A percentile compares a stretch with the other conserved stretches of the same genome.
Conservation (phyloP, 2,888 invertebrate species). For the Drosophila ezoana region DNA sequence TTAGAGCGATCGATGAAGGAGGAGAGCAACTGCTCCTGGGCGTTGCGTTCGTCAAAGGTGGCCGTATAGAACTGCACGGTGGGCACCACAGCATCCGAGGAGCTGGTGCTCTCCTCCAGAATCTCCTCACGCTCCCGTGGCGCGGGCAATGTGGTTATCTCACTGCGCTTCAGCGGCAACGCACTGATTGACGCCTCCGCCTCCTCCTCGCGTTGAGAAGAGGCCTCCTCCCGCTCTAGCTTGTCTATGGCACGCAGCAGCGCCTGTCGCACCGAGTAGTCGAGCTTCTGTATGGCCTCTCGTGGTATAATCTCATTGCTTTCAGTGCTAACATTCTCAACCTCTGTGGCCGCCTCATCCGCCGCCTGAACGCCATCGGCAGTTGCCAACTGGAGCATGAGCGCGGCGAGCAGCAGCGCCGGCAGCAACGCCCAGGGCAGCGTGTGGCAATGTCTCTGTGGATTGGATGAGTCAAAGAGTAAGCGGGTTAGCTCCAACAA, state of each 20-base stretch:
- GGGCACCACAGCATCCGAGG: conserved; percentile 84
- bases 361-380: conserved; percentile 6
- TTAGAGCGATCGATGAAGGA: conserved; percentile 82
- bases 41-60: conserved; percentile 81
- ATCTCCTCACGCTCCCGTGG: conserved; percentile 82
- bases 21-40: conserved; percentile 81
- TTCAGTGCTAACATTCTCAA: conserved; percentile 79
- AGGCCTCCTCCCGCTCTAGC: conserved; percentile 88
- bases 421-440: conserved; percentile 69
- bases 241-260: conserved; percentile 91
- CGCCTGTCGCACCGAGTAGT: conserved; percentile 91
- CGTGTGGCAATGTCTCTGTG: conserved; percentile 65
- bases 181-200: conserved; percentile 38
- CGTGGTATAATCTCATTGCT: conserved; percentile 86
- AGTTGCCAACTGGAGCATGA: conserved; percentile 61
- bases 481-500: conserved; percentile 9
- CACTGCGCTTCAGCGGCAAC: conserved; percentile 26
- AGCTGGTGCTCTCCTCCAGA: conserved; percentile 85
- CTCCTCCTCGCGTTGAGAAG: conserved; percentile 27
- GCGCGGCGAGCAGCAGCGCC: conserved; percentile 62
- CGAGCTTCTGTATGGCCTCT: conserved; percentile 86
- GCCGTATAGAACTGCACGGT: conserved; percentile 87
- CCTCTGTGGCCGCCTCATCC: conserved; percentile 31
- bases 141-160: conserved; percentile 44
- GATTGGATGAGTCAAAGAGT: conserved; percentile 13